phyloP scores from a whole-genome alignment of 1,140 invertebrate species.

The Eufriesea mexicana region DNA sequence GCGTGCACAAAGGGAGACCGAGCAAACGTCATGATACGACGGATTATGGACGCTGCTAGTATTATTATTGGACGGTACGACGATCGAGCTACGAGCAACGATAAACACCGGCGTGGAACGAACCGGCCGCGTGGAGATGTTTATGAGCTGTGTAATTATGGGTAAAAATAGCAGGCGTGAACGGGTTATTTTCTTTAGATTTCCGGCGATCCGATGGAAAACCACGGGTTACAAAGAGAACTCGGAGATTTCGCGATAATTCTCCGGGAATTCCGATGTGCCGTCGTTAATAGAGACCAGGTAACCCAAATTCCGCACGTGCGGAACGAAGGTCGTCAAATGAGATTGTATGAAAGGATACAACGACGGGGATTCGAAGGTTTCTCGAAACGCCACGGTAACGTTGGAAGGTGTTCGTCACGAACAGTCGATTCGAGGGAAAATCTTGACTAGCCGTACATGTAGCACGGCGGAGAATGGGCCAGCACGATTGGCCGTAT shows the following conservation, averaged over 20 bases:
- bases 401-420: not conserved
- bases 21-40: conserved; percentile 47
- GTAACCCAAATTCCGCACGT: no score
- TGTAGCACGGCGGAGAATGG: not conserved
- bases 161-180: conserved; percentile 10
- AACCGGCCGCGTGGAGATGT: conserved; percentile 3
- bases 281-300: no score
- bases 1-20: conserved; percentile 32
- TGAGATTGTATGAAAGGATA: no score
- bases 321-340: no score
- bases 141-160: conserved; percentile 35
- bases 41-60: conserved; percentile 29
- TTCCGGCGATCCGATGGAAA: not conserved
- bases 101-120: conserved; percentile 34
- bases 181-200: not conserved
- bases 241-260: no score
- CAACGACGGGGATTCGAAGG: no score
- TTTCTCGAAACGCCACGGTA: not conserved
- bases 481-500: conserved; percentile 30
- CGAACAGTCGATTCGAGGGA: not conserved
- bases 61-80: conserved; percentile 26
- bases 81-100: conserved; percentile 28
- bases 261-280: no score
- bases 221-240: not conserved
- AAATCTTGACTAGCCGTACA: not conserved